These are phyloP conservation scores for Pseudochaenichthys georgianus DNA, from an alignment of 2,797 vertebrate species.

Conservation along the genomic window DNA sequence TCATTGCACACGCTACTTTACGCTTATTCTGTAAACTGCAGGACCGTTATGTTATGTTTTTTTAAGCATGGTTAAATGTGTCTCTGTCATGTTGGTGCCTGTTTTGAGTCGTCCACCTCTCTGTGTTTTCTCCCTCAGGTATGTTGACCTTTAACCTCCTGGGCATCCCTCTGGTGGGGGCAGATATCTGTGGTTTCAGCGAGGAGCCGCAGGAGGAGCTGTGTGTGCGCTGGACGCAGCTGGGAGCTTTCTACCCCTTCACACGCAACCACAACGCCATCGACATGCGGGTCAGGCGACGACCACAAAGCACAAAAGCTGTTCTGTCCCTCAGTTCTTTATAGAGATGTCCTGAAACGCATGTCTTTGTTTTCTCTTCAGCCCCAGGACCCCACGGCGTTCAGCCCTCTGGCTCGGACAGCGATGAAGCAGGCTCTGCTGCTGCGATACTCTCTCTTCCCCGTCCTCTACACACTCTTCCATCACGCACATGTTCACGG, in stretches of 20 bases:
- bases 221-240: constrained; percentile 91
- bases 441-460: constrained; percentile 89
- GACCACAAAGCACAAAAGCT: background rate
- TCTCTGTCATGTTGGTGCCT: background rate
- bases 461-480: constrained; percentile 91
- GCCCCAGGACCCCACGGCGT: constrained; percentile 88
- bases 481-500: constrained; percentile 87
- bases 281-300: constrained; percentile 72
- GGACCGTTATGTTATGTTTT: no score
- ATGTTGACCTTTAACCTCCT: constrained; percentile 92
- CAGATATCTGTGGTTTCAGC: constrained; percentile 90
- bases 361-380: constrained; percentile 50
- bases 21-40: constrained; percentile 1
- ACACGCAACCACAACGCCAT: constrained; percentile 90
- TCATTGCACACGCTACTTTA: background rate
- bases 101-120: background rate
- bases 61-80: background rate
- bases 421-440: constrained; percentile 89
- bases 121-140: constrained; percentile 70
- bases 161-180: constrained; percentile 89
- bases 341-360: background rate
- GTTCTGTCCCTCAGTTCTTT: background rate
- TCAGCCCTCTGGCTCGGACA: constrained; percentile 80
- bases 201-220: constrained; percentile 89
- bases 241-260: constrained; percentile 92